Evolutionary conservation across 2,113 vertebrate species (phyloP).

Genomic region (Oreochromis niloticus): DNA sequence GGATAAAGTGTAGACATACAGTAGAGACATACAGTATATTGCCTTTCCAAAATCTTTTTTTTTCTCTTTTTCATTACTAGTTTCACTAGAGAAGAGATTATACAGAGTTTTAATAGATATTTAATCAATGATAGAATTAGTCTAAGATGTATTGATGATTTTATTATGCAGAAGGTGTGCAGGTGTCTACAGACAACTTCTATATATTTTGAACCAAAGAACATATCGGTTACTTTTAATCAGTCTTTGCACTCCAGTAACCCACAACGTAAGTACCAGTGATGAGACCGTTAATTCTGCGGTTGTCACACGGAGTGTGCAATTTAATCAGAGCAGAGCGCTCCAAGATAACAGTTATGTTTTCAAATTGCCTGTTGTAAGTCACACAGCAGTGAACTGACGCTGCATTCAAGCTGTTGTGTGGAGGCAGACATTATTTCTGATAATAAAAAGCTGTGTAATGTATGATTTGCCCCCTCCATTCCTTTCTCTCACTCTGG

Average conservation of each 20-base stretch:
- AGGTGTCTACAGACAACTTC: slow-evolving; percentile 9
- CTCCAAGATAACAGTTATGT: neutral
- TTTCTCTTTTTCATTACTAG: neutral
- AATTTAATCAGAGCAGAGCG: neutral
- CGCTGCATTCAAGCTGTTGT: neutral
- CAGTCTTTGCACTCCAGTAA: slow-evolving; percentile 43
- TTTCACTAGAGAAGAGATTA: slow-evolving; percentile 11
- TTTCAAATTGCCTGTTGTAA: neutral
- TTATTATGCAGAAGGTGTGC: slow-evolving; percentile 27
- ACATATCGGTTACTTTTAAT: slow-evolving; percentile 26
- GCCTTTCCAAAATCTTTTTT: slow-evolving; percentile 15
- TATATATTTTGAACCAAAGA: slow-evolving; percentile 67
- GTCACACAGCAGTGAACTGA: neutral
- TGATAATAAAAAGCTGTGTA: neutral
- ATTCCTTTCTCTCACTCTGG: neutral
- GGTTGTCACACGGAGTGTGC: neutral
- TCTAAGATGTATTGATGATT: slow-evolving; percentile 21
- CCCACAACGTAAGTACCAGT: slow-evolving; percentile 31
- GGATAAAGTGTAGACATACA: slow-evolving; percentile 5
- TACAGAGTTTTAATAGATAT: neutral
- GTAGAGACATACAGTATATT: slow-evolving; percentile 14
- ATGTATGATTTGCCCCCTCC: neutral
- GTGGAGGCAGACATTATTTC: neutral
- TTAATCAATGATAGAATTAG: slow-evolving; percentile 4
- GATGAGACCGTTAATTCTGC: neutral